Evolutionary conservation across 2,888 invertebrate genomes (phyloP), one percentile per base, ranked within the genome.

Genomic region (Sinohyriopsis cumingii): DNA sequence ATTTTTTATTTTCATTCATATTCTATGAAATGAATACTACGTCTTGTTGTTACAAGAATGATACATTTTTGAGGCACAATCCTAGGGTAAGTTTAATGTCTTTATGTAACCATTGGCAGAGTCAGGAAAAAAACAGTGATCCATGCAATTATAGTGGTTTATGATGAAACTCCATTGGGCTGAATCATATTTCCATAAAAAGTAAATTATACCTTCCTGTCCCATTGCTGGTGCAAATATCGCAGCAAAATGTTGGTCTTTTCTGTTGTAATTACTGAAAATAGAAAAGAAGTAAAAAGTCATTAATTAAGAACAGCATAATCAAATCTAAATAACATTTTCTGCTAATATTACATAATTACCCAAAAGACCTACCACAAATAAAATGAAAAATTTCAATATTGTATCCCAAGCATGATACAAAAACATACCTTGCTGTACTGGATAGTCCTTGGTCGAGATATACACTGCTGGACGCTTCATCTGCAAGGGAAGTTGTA

Each of bases 221-320:
- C 97, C 96, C 96, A 97, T 91, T 96, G 96, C 86, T 97, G 96
- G 85, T 97, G 97, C 78, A 98, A 93, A 91, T 96, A 98, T 91
- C 97, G 94, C 86, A 98, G 91, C 72, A 98, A 92, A 86, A 98
- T 97, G 89, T 96, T 97, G 63, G 96, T 95, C 91, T 96, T 97
- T 91, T 98, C 98, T 88, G 97, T 96, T 60, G 97, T 97, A 88
- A 98, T 98, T 84, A 97, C 96, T 95, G 92, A 76, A 94, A 93
- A 86, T 67, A 66, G 66, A 68, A 24, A 45, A 75, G 54, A 68
- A 55, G 28, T 22, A 64, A 20, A 53, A 64, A 20, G 20, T 15
- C 22, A 45, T 45, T 45, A 12, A 28, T 54, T n/a, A 20, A 66
- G 0, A 66, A n/a, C 67, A 59, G 22, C 24, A 24, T 54, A 22